Evolutionary conservation across 2,113 vertebrate species (phyloP).

Genomic region (Rissa tridactyla): DNA sequence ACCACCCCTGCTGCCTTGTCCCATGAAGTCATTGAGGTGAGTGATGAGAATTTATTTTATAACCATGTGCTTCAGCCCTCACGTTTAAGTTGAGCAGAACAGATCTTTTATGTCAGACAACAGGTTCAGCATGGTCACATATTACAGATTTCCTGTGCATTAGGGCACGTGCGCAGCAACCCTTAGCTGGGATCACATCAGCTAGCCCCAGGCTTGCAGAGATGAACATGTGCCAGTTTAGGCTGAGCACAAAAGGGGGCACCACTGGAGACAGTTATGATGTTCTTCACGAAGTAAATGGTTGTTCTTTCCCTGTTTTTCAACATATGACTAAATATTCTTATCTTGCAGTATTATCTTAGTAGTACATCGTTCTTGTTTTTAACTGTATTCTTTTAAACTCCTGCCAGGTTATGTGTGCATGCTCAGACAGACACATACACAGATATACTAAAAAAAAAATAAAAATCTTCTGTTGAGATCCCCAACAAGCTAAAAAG

Average conservation of each 20-base stretch:
- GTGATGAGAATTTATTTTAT: neutral
- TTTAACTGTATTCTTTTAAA: neutral
- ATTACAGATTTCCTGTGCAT: neutral
- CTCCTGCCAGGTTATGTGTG: neutral
- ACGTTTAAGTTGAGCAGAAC: neutral
- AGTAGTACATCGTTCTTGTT: neutral
- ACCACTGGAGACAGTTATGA: neutral
- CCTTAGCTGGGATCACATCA: neutral
- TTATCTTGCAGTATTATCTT: neutral
- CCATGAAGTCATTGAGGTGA: neutral
- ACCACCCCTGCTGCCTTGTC: neutral
- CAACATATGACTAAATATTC: neutral
- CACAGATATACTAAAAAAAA: neutral
- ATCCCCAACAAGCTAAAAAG: neutral
- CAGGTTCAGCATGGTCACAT: neutral
- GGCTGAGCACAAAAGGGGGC: neutral
- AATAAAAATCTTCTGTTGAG: neutral
- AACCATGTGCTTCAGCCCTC: neutral
- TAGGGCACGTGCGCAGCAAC: rapidly evolving
- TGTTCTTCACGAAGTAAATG: neutral
- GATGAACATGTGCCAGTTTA: neutral
- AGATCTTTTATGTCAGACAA: neutral
- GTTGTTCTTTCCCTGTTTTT: neutral
- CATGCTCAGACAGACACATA: neutral
- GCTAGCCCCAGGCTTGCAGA: neutral